phyloP scores from a whole-genome alignment of 2,888 invertebrate genomes.

The Mamestra brassicae region DNA sequence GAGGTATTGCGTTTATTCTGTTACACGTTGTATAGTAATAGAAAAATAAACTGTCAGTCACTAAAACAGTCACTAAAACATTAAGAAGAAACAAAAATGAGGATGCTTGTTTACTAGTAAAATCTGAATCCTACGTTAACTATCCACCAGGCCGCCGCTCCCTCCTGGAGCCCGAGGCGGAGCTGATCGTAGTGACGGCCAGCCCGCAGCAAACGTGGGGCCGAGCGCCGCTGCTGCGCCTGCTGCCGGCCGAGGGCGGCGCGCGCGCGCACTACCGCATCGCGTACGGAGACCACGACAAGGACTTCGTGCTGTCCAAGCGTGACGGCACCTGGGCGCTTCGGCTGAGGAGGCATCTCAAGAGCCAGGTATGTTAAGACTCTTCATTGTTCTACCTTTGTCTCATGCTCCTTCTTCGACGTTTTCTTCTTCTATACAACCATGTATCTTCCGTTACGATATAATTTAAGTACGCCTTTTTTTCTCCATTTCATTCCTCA shows the following conservation, averaged over 20 bases:
- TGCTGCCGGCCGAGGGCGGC: conserved; percentile 81
- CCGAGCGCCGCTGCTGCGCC: conserved; percentile 82
- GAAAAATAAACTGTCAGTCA: too few relatives aligned
- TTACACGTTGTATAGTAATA: too few relatives aligned
- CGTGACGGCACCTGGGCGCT: conserved; percentile 85
- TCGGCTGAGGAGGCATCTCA: conserved; percentile 79
- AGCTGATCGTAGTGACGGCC: conserved; percentile 81
- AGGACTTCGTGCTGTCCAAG: conserved; percentile 81
- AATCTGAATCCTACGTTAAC: too few relatives aligned
- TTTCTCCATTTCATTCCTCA: too few relatives aligned
- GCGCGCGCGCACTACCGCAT: conserved; percentile 84
- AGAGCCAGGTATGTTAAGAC: conserved; percentile 53
- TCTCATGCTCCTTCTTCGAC: not conserved
- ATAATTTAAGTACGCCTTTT: too few relatives aligned
- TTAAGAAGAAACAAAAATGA: too few relatives aligned
- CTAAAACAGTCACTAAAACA: too few relatives aligned
- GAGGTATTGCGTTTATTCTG: too few relatives aligned
- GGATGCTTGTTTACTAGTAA: too few relatives aligned
- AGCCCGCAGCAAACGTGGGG: conserved; percentile 83
- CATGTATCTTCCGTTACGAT: not conserved
- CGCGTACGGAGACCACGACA: conserved; percentile 80
- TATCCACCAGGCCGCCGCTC: conserved; percentile 81
- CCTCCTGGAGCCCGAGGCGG: conserved; percentile 81
- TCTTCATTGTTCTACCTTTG: not conserved
- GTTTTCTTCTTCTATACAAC: not conserved